These are phyloP conservation scores for Latrodectus hesperus DNA, from an alignment of 2,888 invertebrate genomes.

Conservation along the genomic window DNA sequence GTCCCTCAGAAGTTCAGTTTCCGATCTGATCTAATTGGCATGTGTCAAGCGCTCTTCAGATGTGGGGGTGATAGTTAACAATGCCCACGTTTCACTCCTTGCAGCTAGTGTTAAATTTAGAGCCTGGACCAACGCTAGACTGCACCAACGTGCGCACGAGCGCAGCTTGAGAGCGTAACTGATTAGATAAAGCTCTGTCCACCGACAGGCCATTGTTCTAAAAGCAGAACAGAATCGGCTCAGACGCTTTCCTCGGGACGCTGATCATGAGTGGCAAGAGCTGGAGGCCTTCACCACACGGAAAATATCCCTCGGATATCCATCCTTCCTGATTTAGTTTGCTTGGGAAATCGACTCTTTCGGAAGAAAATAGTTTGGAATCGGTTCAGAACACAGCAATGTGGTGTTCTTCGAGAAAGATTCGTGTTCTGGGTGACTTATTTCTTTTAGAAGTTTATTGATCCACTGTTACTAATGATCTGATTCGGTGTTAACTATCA, in stretches of 20 bases:
- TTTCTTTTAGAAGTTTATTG: no score
- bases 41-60: constrained; percentile 41
- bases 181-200: constrained; percentile 34
- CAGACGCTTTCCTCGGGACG: background rate
- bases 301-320: background rate
- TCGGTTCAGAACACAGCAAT: no score
- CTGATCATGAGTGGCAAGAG: background rate
- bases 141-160: constrained; percentile 37
- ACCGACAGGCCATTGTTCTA: constrained; percentile 19
- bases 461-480: no score
- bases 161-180: constrained; percentile 36
- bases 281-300: background rate
- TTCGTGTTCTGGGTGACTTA: no score
- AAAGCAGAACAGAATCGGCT: constrained; percentile 7
- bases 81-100: constrained; percentile 17
- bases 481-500: no score
- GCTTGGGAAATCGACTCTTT: no score
- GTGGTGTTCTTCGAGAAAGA: no score
- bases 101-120: constrained; percentile 41
- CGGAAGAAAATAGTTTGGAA: no score
- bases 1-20: constrained; percentile 16
- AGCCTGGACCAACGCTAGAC: constrained; percentile 11
- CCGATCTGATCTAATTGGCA: constrained; percentile 56
- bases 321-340: background rate
- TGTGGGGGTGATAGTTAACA: constrained; percentile 8